Evolutionary conservation across 2,797 vertebrate genomes (phyloP).

Genomic region (Lycodopsis pacificus): DNA sequence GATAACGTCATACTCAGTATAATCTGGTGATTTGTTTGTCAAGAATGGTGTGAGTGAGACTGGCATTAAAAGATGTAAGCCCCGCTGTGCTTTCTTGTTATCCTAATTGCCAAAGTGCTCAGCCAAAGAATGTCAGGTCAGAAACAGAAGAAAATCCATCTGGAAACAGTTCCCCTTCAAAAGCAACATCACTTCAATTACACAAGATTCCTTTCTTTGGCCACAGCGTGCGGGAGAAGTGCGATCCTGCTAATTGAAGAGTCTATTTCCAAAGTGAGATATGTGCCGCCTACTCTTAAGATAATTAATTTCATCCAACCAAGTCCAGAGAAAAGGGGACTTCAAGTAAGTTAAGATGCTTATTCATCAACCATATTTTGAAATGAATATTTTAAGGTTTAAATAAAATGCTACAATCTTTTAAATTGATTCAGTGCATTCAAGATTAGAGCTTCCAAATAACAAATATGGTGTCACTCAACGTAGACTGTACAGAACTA

Average conservation of each 20-base stretch:
- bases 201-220: constrained; percentile 9
- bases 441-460: no score
- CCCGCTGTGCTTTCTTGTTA: constrained; percentile 24
- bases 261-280: constrained; percentile 28
- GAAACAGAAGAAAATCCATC: constrained; percentile 7
- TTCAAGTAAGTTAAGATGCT: background rate
- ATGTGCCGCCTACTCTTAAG: background rate
- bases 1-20: constrained; percentile 13
- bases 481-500: background rate
- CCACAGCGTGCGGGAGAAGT: background rate
- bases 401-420: background rate
- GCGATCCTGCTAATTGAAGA: constrained; percentile 30
- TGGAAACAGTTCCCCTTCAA: constrained; percentile 31
- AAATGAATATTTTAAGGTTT: background rate
- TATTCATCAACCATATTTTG: background rate
- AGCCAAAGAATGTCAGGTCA: constrained; percentile 40
- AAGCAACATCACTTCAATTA: constrained; percentile 28
- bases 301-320: constrained; percentile 31
- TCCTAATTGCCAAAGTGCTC: constrained; percentile 32
- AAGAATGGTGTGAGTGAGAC: constrained; percentile 6
- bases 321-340: background rate
- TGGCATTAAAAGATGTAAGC: constrained; percentile 25
- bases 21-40: constrained; percentile 13
- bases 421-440: background rate
- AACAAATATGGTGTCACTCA: background rate